Percentiles rank a stretch among this genome's conserved stretches.
Conservation (phyloP, 2,113 vertebrate genomes). For the Misgurnus anguillicaudatus region DNA sequence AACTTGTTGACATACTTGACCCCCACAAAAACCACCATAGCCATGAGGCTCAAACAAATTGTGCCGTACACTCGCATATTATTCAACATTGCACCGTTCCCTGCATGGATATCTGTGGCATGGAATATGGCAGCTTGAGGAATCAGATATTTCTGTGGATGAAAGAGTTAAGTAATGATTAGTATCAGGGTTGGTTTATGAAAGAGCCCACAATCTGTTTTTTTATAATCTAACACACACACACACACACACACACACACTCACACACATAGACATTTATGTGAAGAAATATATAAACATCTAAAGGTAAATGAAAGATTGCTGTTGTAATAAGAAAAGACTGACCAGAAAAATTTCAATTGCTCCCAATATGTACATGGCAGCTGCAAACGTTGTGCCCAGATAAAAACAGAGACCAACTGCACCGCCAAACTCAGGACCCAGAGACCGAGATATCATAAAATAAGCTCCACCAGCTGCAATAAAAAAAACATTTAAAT, state of each 20-base stretch:
- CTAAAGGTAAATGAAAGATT: not conserved
- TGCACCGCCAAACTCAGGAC: slow-evolving; percentile 96
- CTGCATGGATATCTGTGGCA: slow-evolving; percentile 74
- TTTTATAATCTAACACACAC: too few relatives aligned
- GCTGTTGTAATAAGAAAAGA: slow-evolving; percentile 36
- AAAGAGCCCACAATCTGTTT: not conserved
- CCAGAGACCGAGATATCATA: slow-evolving; percentile 97
- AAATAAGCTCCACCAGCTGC: slow-evolving; percentile 96
- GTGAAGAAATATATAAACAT: not conserved
- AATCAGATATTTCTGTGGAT: slow-evolving; percentile 88
- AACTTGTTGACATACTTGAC: slow-evolving; percentile 99
- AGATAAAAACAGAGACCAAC: slow-evolving; percentile 97
- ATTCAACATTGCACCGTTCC: slow-evolving; percentile 86
- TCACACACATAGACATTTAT: not conserved
- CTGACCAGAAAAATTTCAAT: slow-evolving; percentile 96
- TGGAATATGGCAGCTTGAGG: slow-evolving; percentile 93
- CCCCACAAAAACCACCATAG: slow-evolving; percentile 93
- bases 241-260: too few relatives aligned
- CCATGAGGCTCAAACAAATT: slow-evolving; percentile 92
- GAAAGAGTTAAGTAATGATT: slow-evolving; percentile 15
- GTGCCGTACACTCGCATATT: slow-evolving; percentile 97
- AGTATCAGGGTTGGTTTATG: not conserved
- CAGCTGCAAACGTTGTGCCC: slow-evolving; percentile 95
- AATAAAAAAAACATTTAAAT: slow-evolving; percentile 23
- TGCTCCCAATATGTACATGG: slow-evolving; percentile 97